Base-by-base conservation (phyloP, 2,797 vertebrate species). In the Alectoris magna region DNA sequence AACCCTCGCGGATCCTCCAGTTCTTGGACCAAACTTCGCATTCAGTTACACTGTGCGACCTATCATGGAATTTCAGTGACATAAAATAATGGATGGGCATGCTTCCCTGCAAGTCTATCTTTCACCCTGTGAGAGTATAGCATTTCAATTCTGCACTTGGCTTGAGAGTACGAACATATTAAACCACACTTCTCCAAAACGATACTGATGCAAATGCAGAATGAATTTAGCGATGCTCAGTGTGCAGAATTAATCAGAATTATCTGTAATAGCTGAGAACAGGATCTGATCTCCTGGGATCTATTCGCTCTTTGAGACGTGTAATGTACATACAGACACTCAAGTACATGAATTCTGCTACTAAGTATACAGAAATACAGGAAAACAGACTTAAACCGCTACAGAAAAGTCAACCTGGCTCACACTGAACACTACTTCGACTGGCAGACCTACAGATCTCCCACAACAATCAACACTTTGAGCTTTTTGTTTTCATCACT, bases 241-340 rank as follows among this genome's bases (percentile, higher is more conserved):
- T n/a, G 76, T 6, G 14, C 74, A 53, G 63, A 39, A 31, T 94
- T 81, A 53, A 87, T 80, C 79, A 87, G 90, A 81, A 72, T 79
- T 74, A 31, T 21, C 68, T 68, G 17, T 15, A 71, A 78, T 68
- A 87, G 87, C 69, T 38, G 86, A 62, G 74, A 82, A 71, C 31
- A 74, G 72, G 58, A 46, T 8, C 60, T 43, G 66, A 14, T 38
- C 86, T 80, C 26, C 29, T 17, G 81, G 86, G 86, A 95, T 56
- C 67, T 55, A 1, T 59, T 60, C 62, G 62, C 87, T 82, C 24
- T 70, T 29, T 24, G 53, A 71, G 78, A 49, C 38, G 46, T 69
- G 56, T 39, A 1, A 23, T 27, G 58, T 4, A 68, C 21, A 0
- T 16, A 24, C 44, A 27, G 7, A 4, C 23, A 34, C 38, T 67